Conservation (phyloP, 2,113 vertebrate genomes). For the Chiloscyllium plagiosum region DNA sequence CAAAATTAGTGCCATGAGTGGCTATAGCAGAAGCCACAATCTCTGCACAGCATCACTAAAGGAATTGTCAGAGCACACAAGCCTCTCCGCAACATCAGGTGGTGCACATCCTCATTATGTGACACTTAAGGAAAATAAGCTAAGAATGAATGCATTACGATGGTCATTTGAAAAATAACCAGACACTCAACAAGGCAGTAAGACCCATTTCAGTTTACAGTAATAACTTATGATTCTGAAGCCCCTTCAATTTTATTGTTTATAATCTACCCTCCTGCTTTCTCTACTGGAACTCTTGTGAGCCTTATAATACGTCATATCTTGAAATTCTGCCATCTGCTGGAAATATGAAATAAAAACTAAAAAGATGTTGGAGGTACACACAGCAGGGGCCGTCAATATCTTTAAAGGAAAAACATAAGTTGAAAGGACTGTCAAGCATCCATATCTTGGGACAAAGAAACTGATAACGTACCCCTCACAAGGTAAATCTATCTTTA, state of each 20-base stretch:
- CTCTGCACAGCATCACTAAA: too few species aligned
- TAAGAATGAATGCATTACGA: not conserved
- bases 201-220: not conserved
- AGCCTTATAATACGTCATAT: not conserved
- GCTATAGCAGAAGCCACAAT: too few species aligned
- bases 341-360: not conserved
- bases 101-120: not conserved
- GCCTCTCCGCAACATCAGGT: too few species aligned
- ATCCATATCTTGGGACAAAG: not conserved
- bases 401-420: not conserved
- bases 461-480: not conserved
- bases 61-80: too few species aligned
- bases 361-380: not conserved
- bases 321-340: not conserved
- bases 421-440: not conserved
- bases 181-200: not conserved
- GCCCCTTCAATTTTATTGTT: not conserved
- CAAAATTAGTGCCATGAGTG: too few species aligned
- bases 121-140: not conserved
- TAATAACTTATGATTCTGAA: not conserved
- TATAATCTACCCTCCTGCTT: not conserved
- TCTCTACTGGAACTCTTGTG: not conserved
- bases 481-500: not conserved
- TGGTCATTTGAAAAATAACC: not conserved
- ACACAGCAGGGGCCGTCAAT: not conserved